Evolutionary conservation across 2,113 vertebrate species (phyloP).

Genomic region (Callipepla squamata): DNA sequence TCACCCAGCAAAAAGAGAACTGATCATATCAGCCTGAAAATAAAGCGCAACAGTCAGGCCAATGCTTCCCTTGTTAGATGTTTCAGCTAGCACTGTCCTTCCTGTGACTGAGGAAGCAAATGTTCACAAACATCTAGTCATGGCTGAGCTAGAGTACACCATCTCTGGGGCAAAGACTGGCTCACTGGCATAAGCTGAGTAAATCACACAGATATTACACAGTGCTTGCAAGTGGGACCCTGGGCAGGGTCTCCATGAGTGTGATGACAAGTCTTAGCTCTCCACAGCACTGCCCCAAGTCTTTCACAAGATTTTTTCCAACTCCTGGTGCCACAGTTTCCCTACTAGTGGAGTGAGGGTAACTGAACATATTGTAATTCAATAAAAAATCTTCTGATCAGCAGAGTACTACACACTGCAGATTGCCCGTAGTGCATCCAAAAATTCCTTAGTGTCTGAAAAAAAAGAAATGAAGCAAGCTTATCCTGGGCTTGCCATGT

Average conservation of each 20-base stretch:
- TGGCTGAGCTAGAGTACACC: fast-evolving
- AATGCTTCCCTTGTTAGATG: background rate
- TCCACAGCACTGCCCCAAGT: background rate
- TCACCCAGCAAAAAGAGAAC: background rate
- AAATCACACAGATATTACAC: fast-evolving
- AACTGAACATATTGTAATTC: fast-evolving
- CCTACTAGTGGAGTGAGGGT: background rate
- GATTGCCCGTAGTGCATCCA: background rate
- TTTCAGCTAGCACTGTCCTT: background rate
- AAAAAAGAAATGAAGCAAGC: background rate
- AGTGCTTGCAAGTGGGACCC: fast-evolving
- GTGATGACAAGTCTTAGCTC: background rate
- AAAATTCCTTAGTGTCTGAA: background rate
- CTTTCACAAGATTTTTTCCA: background rate
- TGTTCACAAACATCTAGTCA: background rate
- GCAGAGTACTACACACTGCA: background rate
- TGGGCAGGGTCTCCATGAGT: too few species aligned
- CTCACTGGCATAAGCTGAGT: fast-evolving
- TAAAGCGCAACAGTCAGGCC: background rate
- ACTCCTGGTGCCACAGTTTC: background rate
- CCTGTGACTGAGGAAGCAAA: background rate
- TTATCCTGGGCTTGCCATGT: background rate
- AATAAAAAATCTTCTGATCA: background rate
- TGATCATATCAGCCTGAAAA: background rate
- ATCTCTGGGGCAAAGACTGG: fast-evolving